Evolutionary conservation across 2,113 vertebrate species (phyloP).

Genomic region (Tetrax tetrax): DNA sequence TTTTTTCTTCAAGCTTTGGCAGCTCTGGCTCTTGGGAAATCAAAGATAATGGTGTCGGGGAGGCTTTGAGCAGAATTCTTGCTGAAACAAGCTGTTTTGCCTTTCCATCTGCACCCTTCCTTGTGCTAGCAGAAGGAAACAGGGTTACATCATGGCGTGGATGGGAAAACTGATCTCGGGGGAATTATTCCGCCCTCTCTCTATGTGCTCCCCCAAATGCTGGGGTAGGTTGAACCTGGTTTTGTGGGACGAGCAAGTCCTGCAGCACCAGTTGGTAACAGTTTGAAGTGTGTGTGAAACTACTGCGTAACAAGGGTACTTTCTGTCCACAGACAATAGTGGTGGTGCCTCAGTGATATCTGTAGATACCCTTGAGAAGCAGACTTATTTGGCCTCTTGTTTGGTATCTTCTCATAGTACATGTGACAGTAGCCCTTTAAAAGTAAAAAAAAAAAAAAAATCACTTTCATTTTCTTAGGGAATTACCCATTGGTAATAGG

Average conservation of each 20-base stretch:
- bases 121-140: neutral
- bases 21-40: neutral
- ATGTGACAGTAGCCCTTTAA: neutral
- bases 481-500: neutral
- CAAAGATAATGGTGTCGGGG: neutral
- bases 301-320: neutral
- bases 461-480: neutral
- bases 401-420: neutral
- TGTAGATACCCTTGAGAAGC: neutral
- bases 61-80: neutral
- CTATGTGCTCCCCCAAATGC: accelerated
- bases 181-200: neutral
- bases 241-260: neutral
- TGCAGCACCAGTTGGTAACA: neutral
- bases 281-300: neutral
- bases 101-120: neutral
- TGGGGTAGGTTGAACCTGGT: neutral
- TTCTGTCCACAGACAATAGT: neutral
- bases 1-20: neutral
- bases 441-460: neutral
- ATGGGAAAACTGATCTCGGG: neutral
- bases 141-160: accelerated
- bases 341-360: neutral
- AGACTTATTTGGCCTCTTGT: neutral
- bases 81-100: neutral